Evolutionary conservation across 2,113 vertebrate species (phyloP).

Genomic region (Petaurus breviceps): DNA sequence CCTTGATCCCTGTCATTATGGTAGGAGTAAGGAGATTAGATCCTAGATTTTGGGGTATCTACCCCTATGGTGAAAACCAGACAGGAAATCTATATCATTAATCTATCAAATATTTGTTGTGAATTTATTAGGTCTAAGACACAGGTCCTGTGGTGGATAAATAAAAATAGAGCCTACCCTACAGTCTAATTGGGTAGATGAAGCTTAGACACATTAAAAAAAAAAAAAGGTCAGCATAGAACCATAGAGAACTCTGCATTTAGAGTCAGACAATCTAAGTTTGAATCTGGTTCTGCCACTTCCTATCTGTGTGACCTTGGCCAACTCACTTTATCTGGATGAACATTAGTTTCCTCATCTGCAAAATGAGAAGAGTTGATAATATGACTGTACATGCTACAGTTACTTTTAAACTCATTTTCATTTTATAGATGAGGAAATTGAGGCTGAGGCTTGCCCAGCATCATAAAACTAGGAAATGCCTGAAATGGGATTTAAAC

Average conservation of each 20-base stretch:
- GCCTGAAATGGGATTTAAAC: neutral
- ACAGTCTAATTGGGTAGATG: neutral
- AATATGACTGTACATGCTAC: neutral
- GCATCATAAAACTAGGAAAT: neutral
- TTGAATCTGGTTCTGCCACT: neutral
- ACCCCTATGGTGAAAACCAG: neutral
- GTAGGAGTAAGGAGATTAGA: neutral
- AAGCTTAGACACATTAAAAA: neutral
- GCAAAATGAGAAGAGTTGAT: neutral
- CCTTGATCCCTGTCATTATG: neutral
- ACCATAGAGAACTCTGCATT: neutral
- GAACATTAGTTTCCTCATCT: neutral
- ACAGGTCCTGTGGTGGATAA: neutral
- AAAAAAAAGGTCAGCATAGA: neutral
- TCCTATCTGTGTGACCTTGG: neutral
- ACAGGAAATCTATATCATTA: neutral
- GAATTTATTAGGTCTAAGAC: neutral
- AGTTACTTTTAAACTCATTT: neutral
- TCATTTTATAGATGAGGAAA: neutral
- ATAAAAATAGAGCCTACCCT: neutral
- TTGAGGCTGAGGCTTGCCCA: neutral
- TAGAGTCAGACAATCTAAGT: neutral
- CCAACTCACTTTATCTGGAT: neutral
- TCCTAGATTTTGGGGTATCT: neutral
- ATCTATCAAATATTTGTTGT: neutral